These are phyloP conservation scores for Alligator mississippiensis DNA, from an alignment of 2,113 vertebrate species.

Conservation along the genomic window DNA sequence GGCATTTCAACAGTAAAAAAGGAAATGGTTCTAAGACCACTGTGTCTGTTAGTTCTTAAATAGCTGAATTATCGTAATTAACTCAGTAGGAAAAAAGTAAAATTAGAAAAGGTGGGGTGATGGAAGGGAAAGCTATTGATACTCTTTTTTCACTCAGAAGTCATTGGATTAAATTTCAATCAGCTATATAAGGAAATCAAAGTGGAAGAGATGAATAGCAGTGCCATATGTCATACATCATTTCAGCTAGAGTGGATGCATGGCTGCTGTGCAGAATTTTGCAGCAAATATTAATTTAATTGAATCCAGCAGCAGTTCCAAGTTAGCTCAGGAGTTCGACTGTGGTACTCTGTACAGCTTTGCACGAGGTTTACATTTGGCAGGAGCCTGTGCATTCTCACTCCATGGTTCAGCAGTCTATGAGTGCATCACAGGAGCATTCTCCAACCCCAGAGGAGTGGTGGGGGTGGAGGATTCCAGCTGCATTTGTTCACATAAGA, in stretches of 20 bases:
- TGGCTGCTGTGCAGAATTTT: not conserved
- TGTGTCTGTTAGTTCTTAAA: slow-evolving; percentile 64
- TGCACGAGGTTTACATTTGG: not conserved
- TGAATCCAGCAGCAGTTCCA: slow-evolving; percentile 2
- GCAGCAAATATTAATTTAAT: not conserved
- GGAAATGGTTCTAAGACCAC: slow-evolving; percentile 37
- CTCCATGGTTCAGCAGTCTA: not conserved
- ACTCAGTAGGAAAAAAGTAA: slow-evolving; percentile 13
- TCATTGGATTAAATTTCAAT: slow-evolving; percentile 42
- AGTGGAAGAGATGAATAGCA: not conserved
- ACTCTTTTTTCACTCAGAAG: not conserved
- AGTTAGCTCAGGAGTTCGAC: not conserved
- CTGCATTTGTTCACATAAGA: slow-evolving; percentile 65
- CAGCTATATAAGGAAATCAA: slow-evolving; percentile 35
- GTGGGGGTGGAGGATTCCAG: slow-evolving; percentile 41
- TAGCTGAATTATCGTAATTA: slow-evolving; percentile 60
- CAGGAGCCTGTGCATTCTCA: not conserved
- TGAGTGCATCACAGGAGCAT: not conserved
- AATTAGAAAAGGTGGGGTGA: not conserved
- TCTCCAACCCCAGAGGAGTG: not conserved
- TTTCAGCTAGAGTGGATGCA: slow-evolving; percentile 9
- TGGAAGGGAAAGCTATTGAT: not conserved
- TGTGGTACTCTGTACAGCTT: not conserved
- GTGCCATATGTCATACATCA: not conserved
- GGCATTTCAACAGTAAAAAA: slow-evolving; percentile 53